Evolutionary conservation across 1,140 invertebrate species (phyloP).

Genomic region (Stegodyphus mimosarum): DNA sequence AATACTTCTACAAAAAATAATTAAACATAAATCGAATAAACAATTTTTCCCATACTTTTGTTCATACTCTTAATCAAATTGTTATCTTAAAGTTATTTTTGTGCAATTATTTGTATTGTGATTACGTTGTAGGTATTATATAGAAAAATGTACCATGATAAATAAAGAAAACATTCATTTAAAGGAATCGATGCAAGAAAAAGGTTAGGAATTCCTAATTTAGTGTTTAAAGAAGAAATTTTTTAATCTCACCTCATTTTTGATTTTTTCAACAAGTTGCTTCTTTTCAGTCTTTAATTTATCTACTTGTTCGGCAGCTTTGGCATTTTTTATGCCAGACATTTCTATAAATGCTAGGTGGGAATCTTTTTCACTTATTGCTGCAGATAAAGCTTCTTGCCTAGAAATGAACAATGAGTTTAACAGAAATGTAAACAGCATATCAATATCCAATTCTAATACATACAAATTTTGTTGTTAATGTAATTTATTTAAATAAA

Average conservation of each 20-base stretch:
- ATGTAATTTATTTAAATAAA: too few species aligned
- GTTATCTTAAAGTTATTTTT: too few species aligned
- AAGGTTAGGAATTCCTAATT: neutral
- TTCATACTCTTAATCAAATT: too few species aligned
- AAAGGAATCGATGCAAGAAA: neutral
- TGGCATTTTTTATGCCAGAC: slow-evolving; percentile 76
- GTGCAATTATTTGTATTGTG: too few species aligned
- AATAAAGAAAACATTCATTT: neutral
- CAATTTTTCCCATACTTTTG: too few species aligned
- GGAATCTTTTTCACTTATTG: slow-evolving; percentile 87
- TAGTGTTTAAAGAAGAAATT: neutral
- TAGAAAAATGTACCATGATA: too few species aligned
- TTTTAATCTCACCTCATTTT: slow-evolving; percentile 73
- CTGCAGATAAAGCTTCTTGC: slow-evolving; percentile 82
- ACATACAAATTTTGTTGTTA: too few species aligned
- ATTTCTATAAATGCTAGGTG: slow-evolving; percentile 85
- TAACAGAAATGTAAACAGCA: too few species aligned
- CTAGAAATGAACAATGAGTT: slow-evolving; percentile 70
- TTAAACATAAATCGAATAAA: too few species aligned
- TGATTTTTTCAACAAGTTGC: slow-evolving; percentile 76
- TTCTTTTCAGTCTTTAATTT: slow-evolving; percentile 74
- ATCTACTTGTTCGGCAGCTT: slow-evolving; percentile 75
- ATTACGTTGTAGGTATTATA: too few species aligned
- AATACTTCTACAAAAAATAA: too few species aligned
- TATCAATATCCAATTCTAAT: too few species aligned